phyloP scores from a whole-genome alignment of 2,888 invertebrate species.

The Gastrophysa polygoni region DNA sequence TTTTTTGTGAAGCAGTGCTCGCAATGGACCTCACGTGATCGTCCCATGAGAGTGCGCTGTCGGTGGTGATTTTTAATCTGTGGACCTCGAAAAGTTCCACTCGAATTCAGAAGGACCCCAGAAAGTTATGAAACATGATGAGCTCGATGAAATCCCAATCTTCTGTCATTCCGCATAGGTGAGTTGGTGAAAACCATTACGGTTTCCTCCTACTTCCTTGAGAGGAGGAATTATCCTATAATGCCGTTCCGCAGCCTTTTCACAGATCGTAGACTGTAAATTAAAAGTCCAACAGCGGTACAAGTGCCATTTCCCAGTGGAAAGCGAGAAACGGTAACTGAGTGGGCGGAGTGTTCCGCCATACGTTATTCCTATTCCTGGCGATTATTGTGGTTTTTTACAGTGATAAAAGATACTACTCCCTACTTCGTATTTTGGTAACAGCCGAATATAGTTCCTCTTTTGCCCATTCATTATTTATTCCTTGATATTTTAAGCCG shows the following conservation, averaged over 20 bases:
- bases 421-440: slow-evolving; percentile 31
- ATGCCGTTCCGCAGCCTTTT: background rate
- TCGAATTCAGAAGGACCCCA: too few species aligned
- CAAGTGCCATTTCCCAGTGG: slow-evolving; percentile 19
- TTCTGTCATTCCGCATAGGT: too few species aligned
- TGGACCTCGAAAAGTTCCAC: too few species aligned
- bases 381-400: slow-evolving; percentile 46
- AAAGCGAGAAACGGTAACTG: slow-evolving; percentile 36
- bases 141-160: too few species aligned
- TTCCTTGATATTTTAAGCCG: slow-evolving; percentile 33
- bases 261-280: slow-evolving; percentile 35
- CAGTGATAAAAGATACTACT: slow-evolving; percentile 41
- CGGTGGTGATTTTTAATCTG: too few species aligned
- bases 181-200: too few species aligned
- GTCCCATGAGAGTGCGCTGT: too few species aligned
- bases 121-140: too few species aligned
- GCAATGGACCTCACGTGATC: too few species aligned
- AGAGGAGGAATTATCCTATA: background rate
- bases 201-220: background rate
- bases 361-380: slow-evolving; percentile 44
- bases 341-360: slow-evolving; percentile 39
- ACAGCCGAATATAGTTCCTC: slow-evolving; percentile 28
- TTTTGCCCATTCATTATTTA: slow-evolving; percentile 33
- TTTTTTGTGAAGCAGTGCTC: too few species aligned
- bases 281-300: slow-evolving; percentile 41